Evolutionary conservation across 2,113 vertebrate genomes (phyloP).

Genomic region (Callorhinus ursinus): DNA sequence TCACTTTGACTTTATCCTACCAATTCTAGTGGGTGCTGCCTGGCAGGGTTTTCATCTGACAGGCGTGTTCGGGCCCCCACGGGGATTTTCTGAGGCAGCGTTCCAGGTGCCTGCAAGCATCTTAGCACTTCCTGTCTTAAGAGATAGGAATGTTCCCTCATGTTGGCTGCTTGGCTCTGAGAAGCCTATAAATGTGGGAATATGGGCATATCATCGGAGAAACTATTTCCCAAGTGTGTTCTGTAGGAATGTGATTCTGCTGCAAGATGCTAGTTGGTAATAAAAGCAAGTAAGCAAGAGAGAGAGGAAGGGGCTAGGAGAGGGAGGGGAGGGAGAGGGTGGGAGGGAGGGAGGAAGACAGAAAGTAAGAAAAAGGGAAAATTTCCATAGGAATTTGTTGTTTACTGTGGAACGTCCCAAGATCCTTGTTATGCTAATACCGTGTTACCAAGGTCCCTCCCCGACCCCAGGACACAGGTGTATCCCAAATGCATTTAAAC

Average conservation of each 20-base stretch:
- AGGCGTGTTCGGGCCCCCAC: background rate
- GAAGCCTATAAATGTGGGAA: too few species aligned
- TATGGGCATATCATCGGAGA: background rate
- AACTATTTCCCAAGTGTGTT: background rate
- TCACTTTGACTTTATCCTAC: background rate
- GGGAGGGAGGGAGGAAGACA: background rate
- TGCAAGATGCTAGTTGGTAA: background rate
- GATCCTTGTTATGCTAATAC: background rate
- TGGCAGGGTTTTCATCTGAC: background rate
- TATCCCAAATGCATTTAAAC: background rate
- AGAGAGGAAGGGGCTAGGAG: background rate
- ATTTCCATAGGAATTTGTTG: background rate
- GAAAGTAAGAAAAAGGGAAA: background rate
- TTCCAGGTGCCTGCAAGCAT: background rate
- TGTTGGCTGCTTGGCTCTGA: background rate
- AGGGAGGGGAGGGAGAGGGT: too few species aligned
- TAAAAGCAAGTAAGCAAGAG: too few species aligned
- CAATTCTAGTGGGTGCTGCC: background rate
- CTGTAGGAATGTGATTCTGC: background rate
- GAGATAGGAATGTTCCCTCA: background rate
- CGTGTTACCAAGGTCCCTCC: accelerated
- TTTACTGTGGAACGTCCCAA: background rate
- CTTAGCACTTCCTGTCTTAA: too few species aligned
- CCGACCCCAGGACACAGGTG: background rate
- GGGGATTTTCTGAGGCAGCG: background rate